Base-by-base conservation (phyloP, 2,797 vertebrate species). In the Rhabdomys pumilio region DNA sequence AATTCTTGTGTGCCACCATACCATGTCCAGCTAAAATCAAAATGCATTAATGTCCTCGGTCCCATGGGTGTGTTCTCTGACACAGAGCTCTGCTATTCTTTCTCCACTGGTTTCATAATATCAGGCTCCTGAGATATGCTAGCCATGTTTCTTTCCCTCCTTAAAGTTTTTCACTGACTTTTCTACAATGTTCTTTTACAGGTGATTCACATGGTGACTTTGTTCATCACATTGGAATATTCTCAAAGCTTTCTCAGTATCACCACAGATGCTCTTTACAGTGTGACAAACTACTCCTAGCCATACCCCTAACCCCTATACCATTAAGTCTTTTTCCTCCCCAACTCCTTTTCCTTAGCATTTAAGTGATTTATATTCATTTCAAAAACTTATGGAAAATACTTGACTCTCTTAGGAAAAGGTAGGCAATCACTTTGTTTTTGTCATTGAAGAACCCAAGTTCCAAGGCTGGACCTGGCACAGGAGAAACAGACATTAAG, bases 111-210 rank as follows among this genome's bases (percentile, higher is more conserved):
- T 41, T 95, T 93, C 41, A 81, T 17, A 29, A 81, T 31, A 31
- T 22, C 44, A n/a, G 4, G 1, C 19, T 85, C 38, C 65, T 91
- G 47, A 80, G 15, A 50, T n/a, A 44, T 2, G 9, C 7, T 38
- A 89, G 47, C 38, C 9, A 61, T 20, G 1, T 63, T 61, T 92
- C 65, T 89, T 67, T 90, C 47, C 89, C 34, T 20, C 53, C 76
- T 91, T 31, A 53, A 55, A 87, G 10, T 9, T 38, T 44, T 90
- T 19, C 22, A 80, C 29, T n/a, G 86, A 12, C 17, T 55, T 50
- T 94, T 55, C 61, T 29, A 82, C 75, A 76, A 84, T 44, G 90
- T 7, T 82, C 38, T 95, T 94, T 10, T 55, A 82, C 57, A 55
- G 50, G 8, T 65, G n/a, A 13, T 44, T 55, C 19, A 53, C 22